A percentile compares a stretch with the other conserved stretches of the same genome.
These are phyloP conservation scores for Zoroaster sp. DNA, from an alignment of 53 echinoderm and acorn worm genomes.

Conservation along the genomic window DNA sequence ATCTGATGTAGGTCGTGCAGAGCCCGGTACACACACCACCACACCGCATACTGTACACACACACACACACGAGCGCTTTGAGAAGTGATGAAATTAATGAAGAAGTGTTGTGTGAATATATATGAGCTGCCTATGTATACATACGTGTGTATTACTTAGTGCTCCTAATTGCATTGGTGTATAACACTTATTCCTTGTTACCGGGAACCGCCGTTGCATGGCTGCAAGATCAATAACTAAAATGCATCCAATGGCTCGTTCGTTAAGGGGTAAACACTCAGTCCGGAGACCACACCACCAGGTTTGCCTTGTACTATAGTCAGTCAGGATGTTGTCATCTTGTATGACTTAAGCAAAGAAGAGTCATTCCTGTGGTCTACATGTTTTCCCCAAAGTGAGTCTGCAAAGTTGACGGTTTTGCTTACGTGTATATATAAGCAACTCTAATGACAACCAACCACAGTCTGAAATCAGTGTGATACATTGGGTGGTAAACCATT, in stretches of 20 bases:
- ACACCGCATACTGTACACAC: not conserved
- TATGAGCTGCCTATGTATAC: not conserved
- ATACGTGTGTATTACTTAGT: not conserved
- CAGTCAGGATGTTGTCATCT: not conserved
- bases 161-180: constrained; percentile 35
- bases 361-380: not conserved
- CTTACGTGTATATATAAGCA: too few species aligned
- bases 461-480: too few species aligned
- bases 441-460: too few species aligned
- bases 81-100: not conserved
- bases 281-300: constrained; percentile 6
- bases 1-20: constrained; percentile 46
- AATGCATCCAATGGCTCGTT: constrained; percentile 15
- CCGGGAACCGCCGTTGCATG: not conserved
- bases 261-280: constrained; percentile 39
- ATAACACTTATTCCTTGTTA: constrained; percentile 33
- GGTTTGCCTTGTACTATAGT: constrained; percentile 13
- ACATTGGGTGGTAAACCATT: too few species aligned
- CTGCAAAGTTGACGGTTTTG: too few species aligned
- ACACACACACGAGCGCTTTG: not conserved
- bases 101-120: not conserved
- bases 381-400: too few species aligned
- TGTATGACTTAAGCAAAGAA: not conserved
- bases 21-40: not conserved
- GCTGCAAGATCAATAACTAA: constrained; percentile 23